These are phyloP conservation scores for Phoronis australis DNA, from an alignment of 2,888 invertebrate genomes.

Conservation along the genomic window DNA sequence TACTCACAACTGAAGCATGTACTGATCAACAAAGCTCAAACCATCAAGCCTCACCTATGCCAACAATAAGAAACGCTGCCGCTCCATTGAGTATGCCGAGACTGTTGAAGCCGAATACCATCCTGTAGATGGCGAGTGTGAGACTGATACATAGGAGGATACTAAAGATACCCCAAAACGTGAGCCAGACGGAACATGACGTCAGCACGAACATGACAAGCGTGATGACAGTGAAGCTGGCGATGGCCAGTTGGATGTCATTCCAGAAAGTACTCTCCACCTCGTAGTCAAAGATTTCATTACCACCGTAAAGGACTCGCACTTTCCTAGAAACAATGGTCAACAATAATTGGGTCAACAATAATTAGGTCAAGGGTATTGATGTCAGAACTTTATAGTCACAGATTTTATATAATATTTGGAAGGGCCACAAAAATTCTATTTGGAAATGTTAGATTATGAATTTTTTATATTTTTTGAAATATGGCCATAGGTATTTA, in stretches of 20 bases:
- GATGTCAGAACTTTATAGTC: background rate
- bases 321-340: conserved; percentile 30
- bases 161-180: conserved; percentile 31
- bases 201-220: conserved; percentile 41
- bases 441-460: no score
- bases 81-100: conserved; percentile 46
- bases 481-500: no score
- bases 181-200: conserved; percentile 41
- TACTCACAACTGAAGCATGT: no score
- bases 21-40: no score
- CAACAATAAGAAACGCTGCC: conserved; percentile 45
- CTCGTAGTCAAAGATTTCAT: conserved; percentile 44
- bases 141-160: conserved; percentile 41
- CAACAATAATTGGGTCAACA: background rate
- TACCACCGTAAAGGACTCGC: conserved; percentile 42
- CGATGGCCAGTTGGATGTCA: conserved; percentile 35
- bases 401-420: background rate
- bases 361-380: background rate
- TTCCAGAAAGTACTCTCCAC: conserved; percentile 41
- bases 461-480: no score
- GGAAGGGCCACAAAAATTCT: no score
- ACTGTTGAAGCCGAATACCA: conserved; percentile 30
- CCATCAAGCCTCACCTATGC: conserved; percentile 42
- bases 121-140: conserved; percentile 41
- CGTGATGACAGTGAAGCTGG: conserved; percentile 20